Percentiles rank a stretch among this genome's conserved stretches.
Evolutionary conservation across 2,888 invertebrate species (phyloP).

Genomic region (Agrilus mali): DNA sequence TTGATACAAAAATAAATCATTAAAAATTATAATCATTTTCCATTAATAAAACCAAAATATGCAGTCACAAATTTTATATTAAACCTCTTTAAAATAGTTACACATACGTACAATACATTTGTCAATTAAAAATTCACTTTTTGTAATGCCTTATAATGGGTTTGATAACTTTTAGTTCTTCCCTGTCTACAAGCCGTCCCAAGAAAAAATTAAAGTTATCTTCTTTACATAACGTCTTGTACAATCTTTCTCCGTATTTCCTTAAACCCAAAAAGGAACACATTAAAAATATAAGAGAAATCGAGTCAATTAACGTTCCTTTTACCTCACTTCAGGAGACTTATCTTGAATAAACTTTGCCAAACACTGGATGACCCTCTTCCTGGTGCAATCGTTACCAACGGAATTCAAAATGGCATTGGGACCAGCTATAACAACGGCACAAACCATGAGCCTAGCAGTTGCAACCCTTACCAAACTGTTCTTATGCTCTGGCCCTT

Average conservation of each 20-base stretch:
- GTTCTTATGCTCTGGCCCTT: conserved; percentile 47
- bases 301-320: not conserved
- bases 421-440: conserved; percentile 51
- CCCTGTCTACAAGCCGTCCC: conserved; percentile 19
- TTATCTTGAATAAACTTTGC: conserved; percentile 41
- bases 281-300: conserved; percentile 1
- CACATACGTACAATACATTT: no score
- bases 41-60: no score
- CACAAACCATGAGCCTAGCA: conserved; percentile 48
- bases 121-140: no score
- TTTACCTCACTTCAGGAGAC: conserved; percentile 37
- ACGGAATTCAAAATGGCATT: conserved; percentile 41
- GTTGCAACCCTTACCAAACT: conserved; percentile 52
- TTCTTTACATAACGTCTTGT: conserved; percentile 40
- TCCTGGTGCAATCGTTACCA: conserved; percentile 39
- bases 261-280: conserved; percentile 20
- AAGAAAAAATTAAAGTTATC: conserved; percentile 36
- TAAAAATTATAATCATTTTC: no score
- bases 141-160: no score
- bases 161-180: conserved; percentile 11
- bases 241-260: conserved; percentile 44
- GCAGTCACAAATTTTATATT: no score
- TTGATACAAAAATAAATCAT: no score
- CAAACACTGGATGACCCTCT: conserved; percentile 36
- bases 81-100: no score